Base-by-base conservation (phyloP, 2,888 invertebrate genomes). In the Heteropelma amictum region DNA sequence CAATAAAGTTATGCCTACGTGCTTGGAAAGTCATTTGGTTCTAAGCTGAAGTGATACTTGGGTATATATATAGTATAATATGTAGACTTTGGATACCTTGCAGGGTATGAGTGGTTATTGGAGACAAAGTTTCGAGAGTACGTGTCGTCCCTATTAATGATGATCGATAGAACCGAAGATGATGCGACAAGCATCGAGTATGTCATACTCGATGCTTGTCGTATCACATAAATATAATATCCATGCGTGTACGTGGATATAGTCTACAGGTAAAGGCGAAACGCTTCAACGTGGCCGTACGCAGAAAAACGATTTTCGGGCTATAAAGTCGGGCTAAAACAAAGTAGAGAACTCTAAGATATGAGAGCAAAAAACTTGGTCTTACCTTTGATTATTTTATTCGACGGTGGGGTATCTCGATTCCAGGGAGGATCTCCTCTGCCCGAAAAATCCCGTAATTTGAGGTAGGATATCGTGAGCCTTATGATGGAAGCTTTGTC, bases 401-500 rank as follows among this genome's bases (percentile, higher is more conserved):
- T 95, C 74, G 94, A 92, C 53, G 94, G 93, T 56, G 95, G 94
- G 14, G 93, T 92, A 83, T 96, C 96, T 45, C 96, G 90, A 84
- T 93, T 95, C 98, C 98, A 98, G 89, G 97, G 97, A 17, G 98
- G 98, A 87, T 98, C 98, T 0, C 98, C 98, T 89, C 97, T 97
- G 5, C 96, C 94, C 73, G 97, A 97, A 91, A 98, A 98, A 90
- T 98, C 97, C 82, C 97, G 92, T 88, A 98, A 92, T 91, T 97
- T 97, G 90, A 98, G 94, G 92, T 97, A 98, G 90, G 96, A 97
- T 90, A 98, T 97, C 87, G 97, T 97, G 90, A 98, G 94, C 90
- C 97, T 94, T 91, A 98, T 97, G 90, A 98, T 97, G 89, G 97
- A 97, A 77, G 97, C 97, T 91, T 97, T 97, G 90, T 97, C 97